These are phyloP conservation scores for Dendropsophus ebraccatus DNA, from an alignment of 2,113 vertebrate species.

Conservation along the genomic window DNA sequence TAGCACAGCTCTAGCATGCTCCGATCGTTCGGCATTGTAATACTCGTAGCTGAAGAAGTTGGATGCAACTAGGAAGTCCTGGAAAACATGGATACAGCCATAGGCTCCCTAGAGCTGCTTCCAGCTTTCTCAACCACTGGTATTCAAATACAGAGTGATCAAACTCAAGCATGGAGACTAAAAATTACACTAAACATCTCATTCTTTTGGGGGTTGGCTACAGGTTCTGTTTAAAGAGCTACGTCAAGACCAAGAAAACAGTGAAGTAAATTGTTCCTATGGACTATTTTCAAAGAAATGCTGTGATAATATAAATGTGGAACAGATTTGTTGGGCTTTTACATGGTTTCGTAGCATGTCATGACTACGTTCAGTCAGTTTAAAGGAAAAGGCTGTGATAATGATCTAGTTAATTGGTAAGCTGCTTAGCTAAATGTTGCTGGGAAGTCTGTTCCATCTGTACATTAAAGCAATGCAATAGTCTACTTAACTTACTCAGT, in stretches of 20 bases:
- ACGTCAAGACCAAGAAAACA: not conserved
- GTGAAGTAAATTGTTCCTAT: not conserved
- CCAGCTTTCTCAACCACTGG: too few species aligned
- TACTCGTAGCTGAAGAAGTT: too few species aligned
- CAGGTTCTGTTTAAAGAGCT: too few species aligned
- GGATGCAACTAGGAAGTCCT: too few species aligned
- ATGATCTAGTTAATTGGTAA: constrained; percentile 16
- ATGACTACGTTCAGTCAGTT: constrained; percentile 4
- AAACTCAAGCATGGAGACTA: too few species aligned
- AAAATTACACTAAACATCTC: too few species aligned
- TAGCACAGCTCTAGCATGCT: too few species aligned
- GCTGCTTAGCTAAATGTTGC: not conserved
- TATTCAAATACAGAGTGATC: too few species aligned
- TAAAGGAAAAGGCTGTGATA: constrained; percentile 15
- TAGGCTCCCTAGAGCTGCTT: too few species aligned
- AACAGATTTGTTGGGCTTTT: constrained; percentile 1
- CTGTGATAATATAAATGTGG: constrained; percentile 14
- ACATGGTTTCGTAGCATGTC: constrained; percentile 6
- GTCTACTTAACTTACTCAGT: not conserved
- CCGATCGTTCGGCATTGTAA: too few species aligned
- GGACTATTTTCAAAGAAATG: constrained; percentile 9
- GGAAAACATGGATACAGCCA: too few species aligned
- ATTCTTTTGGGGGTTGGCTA: too few species aligned
- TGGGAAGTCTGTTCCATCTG: constrained; percentile 8
- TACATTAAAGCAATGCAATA: not conserved